Base-by-base conservation (phyloP, 2,888 invertebrate genomes). In the Colletes collaris region DNA sequence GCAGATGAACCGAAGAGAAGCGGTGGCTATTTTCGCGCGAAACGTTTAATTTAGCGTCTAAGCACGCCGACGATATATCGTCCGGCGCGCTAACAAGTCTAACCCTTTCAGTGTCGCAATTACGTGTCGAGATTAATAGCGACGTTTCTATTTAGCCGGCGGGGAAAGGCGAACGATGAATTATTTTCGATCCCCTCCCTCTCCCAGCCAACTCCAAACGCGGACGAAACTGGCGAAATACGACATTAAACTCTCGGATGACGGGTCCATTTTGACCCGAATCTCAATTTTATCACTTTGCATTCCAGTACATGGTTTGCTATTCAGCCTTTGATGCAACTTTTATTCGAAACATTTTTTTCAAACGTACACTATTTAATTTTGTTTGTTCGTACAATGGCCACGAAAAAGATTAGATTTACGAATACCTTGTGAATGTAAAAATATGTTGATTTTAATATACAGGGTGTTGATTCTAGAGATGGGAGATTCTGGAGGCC, bases 31-130 rank as follows among this genome's bases (percentile, higher is more conserved):
- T 79, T 72, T 72, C 67, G 73, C 50, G 65, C 56, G 79, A 65
- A 79, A 79, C 72, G 78, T 69, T 79, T 79, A 79, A 79, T 79
- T 79, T 78, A 79, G 79, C 72, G 60, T 67, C 67, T 72, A 79
- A 79, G 79, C 79, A 79, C 64, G 72, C 72, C 67, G 56, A 10
- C 79, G 72, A 79, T 79, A 79, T 79, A 79, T 79, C 79, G 79
- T 40, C 79, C 66, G 64, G 60, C 72, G 52, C 70, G 79, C 79
- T 79, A 79, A 79, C 79, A 79, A 79, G 79, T 79, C 67, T 72
- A 79, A 79, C 79, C 79, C 79, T 79, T 73, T 72, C 73, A 73
- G 79, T 73, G 79, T 68, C 72, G 79, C 79, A 79, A 79, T 79
- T 79, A 73, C 73, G 79, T 64, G 70, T 49, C 71, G 79, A 79